Conservation (phyloP, 1,140 invertebrate genomes). For the Drosophila teissieri region DNA sequence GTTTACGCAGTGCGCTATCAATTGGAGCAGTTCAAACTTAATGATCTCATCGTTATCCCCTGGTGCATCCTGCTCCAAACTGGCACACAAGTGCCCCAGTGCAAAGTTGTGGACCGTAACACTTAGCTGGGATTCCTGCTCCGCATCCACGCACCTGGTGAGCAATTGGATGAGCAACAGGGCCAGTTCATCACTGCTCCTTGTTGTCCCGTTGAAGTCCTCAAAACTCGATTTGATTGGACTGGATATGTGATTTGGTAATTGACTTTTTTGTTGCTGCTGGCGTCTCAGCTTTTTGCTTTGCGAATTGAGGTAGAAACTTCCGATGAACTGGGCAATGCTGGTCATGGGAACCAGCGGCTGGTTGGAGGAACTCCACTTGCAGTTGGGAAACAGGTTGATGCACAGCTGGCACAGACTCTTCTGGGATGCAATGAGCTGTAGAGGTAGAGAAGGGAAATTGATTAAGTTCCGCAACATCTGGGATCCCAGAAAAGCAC, state of each 20-base stretch:
- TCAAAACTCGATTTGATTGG: constrained; percentile 39
- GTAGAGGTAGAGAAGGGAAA: background rate
- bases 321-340: constrained; percentile 59
- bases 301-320: constrained; percentile 63
- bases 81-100: constrained; percentile 60
- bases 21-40: constrained; percentile 68
- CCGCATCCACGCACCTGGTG: constrained; percentile 67
- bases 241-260: constrained; percentile 19
- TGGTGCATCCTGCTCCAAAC: constrained; percentile 17
- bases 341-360: constrained; percentile 42
- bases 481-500: background rate
- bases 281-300: constrained; percentile 54
- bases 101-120: constrained; percentile 76
- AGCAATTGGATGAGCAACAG: constrained; percentile 69
- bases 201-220: constrained; percentile 41
- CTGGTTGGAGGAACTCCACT: constrained; percentile 58
- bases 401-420: constrained; percentile 79
- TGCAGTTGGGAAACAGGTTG: constrained; percentile 79
- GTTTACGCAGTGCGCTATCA: constrained; percentile 73
- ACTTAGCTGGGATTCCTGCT: constrained; percentile 63
- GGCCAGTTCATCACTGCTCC: constrained; percentile 75
- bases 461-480: constrained; percentile 10
- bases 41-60: constrained; percentile 63
- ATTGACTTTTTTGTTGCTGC: constrained; percentile 28
- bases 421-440: constrained; percentile 81